Evolutionary conservation across 2,113 vertebrate species (phyloP), one percentile per base, ranked within the genome.

Genomic region (Rhegmatorhina hoffmannsi): DNA sequence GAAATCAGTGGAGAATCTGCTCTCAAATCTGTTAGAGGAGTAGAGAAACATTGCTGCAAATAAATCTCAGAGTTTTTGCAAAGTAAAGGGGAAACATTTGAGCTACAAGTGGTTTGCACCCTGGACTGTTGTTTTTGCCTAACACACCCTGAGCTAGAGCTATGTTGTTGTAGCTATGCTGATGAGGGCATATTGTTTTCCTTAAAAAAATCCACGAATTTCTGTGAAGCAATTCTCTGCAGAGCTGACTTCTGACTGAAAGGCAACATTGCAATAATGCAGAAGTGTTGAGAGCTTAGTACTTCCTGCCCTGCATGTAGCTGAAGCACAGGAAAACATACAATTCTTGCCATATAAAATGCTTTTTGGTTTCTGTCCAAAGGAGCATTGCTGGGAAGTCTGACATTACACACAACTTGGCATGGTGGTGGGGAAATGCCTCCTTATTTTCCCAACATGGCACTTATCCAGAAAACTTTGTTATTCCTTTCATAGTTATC

Each of bases 381-480:
- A 83, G 75, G 29, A 84, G 64, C 50, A 17, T 93, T 94, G 66
- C 88, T 94, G 86, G 77, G 94, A 97, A 96, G 66, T 87, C 88
- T 96, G 88, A 95, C 92, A 90, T 96, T 87, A 94, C 80, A 84
- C 76, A 56, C 55, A 75, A 60, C 44, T 78, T 94, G 95, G 88
- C 92, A 46, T 72, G 33, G 26, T 60, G 64, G 49, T 85, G 56
- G 69, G 88, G 92, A 96, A 95, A 78, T 94, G 88, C 96, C 76
- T 96, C 66, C 77, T 95, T 92, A 49, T 90, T 94, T 96, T 96
- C 90, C 86, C 88, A 44, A 31, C 7, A 4, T 1, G 5, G 55
- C 63, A 9, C 25, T 91, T 88, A 17, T 80, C 90, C 93, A 94
- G 58, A 90, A 90, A 86, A 68, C 69, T 86, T 81, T 90, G 60